phyloP scores from a whole-genome alignment of 1,140 invertebrate species.

The Drosophila sproati region DNA sequence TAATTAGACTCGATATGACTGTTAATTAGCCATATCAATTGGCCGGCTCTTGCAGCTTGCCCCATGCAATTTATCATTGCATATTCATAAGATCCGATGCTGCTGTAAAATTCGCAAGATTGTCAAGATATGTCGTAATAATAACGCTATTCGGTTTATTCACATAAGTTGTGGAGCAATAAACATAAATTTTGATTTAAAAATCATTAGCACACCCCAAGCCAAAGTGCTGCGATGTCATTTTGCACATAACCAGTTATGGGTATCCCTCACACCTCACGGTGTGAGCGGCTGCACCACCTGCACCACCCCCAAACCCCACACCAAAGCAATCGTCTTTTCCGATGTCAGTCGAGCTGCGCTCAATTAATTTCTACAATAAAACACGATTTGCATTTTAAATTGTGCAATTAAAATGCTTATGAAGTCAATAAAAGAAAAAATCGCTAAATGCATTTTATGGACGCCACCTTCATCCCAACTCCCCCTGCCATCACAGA shows the following conservation, averaged over 20 bases:
- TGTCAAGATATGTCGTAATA: constrained; percentile 26
- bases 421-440: constrained; percentile 76
- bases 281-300: neutral
- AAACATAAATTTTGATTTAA: constrained; percentile 76
- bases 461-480: constrained; percentile 38
- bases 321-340: constrained; percentile 23
- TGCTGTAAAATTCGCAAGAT: neutral
- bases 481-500: constrained; percentile 6
- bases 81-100: constrained; percentile 59
- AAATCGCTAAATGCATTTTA: constrained; percentile 81
- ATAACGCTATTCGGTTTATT: neutral
- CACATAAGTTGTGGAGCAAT: constrained; percentile 62
- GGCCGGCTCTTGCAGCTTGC: constrained; percentile 39
- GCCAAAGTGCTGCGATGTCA: constrained; percentile 45
- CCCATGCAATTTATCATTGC: constrained; percentile 48
- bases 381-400: constrained; percentile 82
- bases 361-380: constrained; percentile 80
- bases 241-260: constrained; percentile 58
- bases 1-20: constrained; percentile 73
- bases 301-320: neutral
- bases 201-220: constrained; percentile 76
- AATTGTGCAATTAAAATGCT: constrained; percentile 83
- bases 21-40: constrained; percentile 73
- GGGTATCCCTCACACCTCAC: constrained; percentile 11
- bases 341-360: constrained; percentile 60